Percentiles rank a stretch among this genome's conserved stretches.
Evolutionary conservation across 1,140 invertebrate genomes (phyloP).

Genomic region (Diorhabda sublineata): DNA sequence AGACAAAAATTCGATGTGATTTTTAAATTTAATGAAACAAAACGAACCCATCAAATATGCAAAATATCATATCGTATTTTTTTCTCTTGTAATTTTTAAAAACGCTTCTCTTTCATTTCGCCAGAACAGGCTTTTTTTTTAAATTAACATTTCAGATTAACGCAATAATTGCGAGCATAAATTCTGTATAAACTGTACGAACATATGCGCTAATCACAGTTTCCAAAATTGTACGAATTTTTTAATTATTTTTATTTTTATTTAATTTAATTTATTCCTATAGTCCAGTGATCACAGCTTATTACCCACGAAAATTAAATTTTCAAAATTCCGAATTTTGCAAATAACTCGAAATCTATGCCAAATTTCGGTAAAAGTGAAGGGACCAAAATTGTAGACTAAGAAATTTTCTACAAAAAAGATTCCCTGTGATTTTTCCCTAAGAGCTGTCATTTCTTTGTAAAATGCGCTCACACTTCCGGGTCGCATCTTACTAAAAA

Average conservation of each 20-base stretch:
- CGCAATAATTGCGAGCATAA: slow-evolving; percentile 28
- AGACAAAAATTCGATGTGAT: slow-evolving; percentile 46
- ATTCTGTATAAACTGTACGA: slow-evolving; percentile 23
- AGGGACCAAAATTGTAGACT: no score
- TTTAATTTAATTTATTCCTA: neutral
- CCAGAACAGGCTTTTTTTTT: slow-evolving; percentile 24
- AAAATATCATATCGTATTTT: slow-evolving; percentile 40
- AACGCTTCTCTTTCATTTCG: slow-evolving; percentile 31
- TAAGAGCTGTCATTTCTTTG: no score
- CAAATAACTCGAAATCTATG: no score
- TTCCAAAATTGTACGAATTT: neutral
- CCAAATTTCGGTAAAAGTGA: no score
- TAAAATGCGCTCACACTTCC: no score
- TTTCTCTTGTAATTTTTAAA: slow-evolving; percentile 36
- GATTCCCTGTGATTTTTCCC: no score
- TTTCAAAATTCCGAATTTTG: no score
- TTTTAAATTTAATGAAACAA: slow-evolving; percentile 49
- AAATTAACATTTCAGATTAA: slow-evolving; percentile 31
- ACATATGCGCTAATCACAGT: slow-evolving; percentile 7
- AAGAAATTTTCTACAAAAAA: no score
- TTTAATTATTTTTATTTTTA: no score
- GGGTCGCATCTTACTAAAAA: no score
- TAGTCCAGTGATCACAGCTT: neutral
- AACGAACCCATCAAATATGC: slow-evolving; percentile 44
- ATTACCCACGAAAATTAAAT: neutral